Conservation (phyloP, 2,888 invertebrate species). For the Cerceris ruficornis region DNA sequence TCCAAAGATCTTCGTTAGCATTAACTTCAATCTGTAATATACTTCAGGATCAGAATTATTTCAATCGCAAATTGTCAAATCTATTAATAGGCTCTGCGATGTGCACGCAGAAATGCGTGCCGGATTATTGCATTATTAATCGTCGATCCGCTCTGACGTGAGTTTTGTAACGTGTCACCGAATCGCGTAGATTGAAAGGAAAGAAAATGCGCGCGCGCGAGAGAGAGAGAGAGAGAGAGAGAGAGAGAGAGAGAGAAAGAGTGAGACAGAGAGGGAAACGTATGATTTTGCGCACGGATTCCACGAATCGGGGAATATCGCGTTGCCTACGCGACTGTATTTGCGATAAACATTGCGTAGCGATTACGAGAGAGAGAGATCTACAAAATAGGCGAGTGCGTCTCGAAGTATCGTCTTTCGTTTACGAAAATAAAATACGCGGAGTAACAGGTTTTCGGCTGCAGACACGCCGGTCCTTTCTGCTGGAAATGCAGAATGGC, state of each 20-base stretch:
- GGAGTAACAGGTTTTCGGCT: conserved; percentile 35
- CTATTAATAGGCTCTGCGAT: no score
- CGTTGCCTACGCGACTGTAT: background rate
- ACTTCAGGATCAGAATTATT: no score
- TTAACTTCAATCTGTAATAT: no score
- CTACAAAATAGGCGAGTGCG: conserved; percentile 46
- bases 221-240: no score
- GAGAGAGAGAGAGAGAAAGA: no score
- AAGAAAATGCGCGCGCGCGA: no score
- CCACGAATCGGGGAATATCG: background rate
- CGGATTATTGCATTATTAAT: conserved; percentile 1
- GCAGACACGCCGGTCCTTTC: background rate
- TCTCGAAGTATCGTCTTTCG: conserved; percentile 54
- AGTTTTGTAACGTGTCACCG: background rate
- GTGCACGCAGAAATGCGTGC: background rate
- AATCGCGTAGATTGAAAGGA: background rate
- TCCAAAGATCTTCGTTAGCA: no score
- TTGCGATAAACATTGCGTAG: conserved; percentile 23
- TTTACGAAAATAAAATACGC: conserved; percentile 57
- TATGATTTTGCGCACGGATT: background rate
- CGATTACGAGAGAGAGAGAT: conserved; percentile 30
- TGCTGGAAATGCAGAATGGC: background rate
- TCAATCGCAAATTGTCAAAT: no score
- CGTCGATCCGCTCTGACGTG: background rate
- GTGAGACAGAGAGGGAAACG: no score